Percentiles rank a stretch among this genome's conserved stretches.
phyloP scores from a whole-genome alignment of 2,888 invertebrate species.

The Trachelus tabidus region DNA sequence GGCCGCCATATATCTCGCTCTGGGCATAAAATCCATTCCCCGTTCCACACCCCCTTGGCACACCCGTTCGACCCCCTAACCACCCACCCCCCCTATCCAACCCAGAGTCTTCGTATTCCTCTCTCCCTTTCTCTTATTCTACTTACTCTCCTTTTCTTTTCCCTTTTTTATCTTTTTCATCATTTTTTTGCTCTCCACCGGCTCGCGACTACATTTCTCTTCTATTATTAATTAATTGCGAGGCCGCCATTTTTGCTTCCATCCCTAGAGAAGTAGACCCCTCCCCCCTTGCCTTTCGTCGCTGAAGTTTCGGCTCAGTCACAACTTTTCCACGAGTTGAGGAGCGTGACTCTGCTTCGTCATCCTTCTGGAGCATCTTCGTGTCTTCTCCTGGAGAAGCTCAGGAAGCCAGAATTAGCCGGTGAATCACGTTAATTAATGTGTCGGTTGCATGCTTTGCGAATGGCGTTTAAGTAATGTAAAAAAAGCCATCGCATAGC shows the following conservation, averaged over 20 bases:
- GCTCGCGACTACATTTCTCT: constrained; percentile 43
- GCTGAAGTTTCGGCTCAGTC: constrained; percentile 22
- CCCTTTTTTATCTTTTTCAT: constrained; percentile 4
- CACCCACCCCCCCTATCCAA: constrained; percentile 38
- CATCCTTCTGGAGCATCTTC: too few relatives aligned
- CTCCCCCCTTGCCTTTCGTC: constrained; percentile 3
- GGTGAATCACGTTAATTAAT: too few relatives aligned
- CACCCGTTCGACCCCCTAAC: constrained; percentile 1
- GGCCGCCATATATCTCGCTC: constrained; percentile 66
- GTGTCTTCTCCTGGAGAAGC: not conserved
- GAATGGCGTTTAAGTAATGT: not conserved
- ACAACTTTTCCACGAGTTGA: too few relatives aligned
- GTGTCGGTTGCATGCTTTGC: not conserved
- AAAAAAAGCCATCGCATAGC: not conserved
- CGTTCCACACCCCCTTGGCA: constrained; percentile 49
- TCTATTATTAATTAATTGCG: constrained; percentile 64
- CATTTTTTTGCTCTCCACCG: constrained; percentile 30
- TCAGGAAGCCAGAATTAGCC: too few relatives aligned
- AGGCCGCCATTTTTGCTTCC: constrained; percentile 55
- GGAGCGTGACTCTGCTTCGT: too few relatives aligned
- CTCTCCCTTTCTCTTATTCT: constrained; percentile 21
- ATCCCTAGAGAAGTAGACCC: not conserved
- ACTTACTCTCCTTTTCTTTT: constrained; percentile 6
- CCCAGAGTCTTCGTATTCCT: constrained; percentile 11
- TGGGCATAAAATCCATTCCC: constrained; percentile 66